Evolutionary conservation across 2,888 invertebrate genomes (phyloP), one percentile per base, ranked within the genome.

Genomic region (Aphelenchoides bicaudatus): DNA sequence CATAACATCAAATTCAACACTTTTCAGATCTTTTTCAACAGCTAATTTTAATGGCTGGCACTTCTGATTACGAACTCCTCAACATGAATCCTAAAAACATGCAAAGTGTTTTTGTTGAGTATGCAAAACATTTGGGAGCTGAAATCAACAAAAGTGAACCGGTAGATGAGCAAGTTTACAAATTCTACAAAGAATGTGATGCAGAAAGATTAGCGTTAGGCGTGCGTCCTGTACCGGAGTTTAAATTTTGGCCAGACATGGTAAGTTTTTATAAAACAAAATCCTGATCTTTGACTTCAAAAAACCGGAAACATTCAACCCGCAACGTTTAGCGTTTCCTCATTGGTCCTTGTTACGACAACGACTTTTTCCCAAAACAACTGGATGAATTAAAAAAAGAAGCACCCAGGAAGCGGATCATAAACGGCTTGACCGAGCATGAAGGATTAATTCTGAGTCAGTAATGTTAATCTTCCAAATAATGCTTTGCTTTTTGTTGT

Each of bases 61-160:
- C 55, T 2, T 29, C 46, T 6, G 27, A 34, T 19, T 61, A 59
- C 30, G 66, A 65, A 37, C 68, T 68, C 34, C 66, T 64, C 2
- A 38, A 61, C 46, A 50, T 66, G 34, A n/a, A n/a, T n/a, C n/a
- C n/a, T n/a, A n/a, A n/a, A n/a, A n/a, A n/a, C n/a, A n/a, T n/a
- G n/a, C n/a, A n/a, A n/a, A n/a, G n/a, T n/a, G n/a, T n/a, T n/a
- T n/a, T n/a, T n/a, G n/a, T n/a, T n/a, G n/a, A n/a, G n/a, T n/a
- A n/a, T n/a, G n/a, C n/a, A n/a, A n/a, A n/a, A n/a, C n/a, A n/a
- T n/a, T n/a, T n/a, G n/a, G n/a, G n/a, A n/a, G n/a, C n/a, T n/a
- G n/a, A n/a, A n/a, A n/a, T n/a, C n/a, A n/a, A n/a, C n/a, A n/a
- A n/a, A n/a, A n/a, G n/a, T n/a, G n/a, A n/a, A n/a, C n/a, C n/a